A percentile compares a stretch with the other conserved stretches of the same genome.
Conservation (phyloP, 2,797 vertebrate species). For the Oreonectes daqikongensis region DNA sequence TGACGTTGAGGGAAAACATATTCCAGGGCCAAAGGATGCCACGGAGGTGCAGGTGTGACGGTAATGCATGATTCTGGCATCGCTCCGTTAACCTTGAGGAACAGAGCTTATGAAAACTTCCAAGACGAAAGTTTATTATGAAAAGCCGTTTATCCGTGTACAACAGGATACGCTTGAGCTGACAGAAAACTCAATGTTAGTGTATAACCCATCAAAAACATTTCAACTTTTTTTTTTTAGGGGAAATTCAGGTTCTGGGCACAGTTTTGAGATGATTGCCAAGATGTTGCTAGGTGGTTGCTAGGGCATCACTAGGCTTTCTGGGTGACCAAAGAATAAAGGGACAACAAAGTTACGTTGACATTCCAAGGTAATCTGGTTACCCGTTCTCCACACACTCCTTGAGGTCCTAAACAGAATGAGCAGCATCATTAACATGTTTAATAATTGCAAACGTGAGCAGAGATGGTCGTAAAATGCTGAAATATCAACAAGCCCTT, state of each 20-base stretch:
- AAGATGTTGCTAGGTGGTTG: background rate
- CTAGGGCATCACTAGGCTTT: background rate
- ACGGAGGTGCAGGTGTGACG: constrained; percentile 36
- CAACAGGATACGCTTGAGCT: background rate
- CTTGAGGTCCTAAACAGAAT: background rate
- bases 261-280: too few species aligned
- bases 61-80: constrained; percentile 22
- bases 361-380: background rate
- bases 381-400: background rate
- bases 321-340: background rate
- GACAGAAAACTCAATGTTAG: background rate
- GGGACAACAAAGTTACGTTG: too few species aligned
- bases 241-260: background rate
- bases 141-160: constrained; percentile 10
- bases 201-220: background rate
- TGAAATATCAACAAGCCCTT: constrained; percentile 78
- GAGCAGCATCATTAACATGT: constrained; percentile 24
- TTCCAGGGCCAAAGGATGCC: constrained; percentile 30
- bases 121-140: background rate
- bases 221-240: background rate
- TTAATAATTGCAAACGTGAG: constrained; percentile 48
- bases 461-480: constrained; percentile 51
- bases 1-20: constrained; percentile 34
- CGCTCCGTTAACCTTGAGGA: constrained; percentile 24
- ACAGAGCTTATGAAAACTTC: constrained; percentile 15